Base-by-base conservation (phyloP, 2,797 vertebrate genomes). In the Pelobates cultripes region DNA sequence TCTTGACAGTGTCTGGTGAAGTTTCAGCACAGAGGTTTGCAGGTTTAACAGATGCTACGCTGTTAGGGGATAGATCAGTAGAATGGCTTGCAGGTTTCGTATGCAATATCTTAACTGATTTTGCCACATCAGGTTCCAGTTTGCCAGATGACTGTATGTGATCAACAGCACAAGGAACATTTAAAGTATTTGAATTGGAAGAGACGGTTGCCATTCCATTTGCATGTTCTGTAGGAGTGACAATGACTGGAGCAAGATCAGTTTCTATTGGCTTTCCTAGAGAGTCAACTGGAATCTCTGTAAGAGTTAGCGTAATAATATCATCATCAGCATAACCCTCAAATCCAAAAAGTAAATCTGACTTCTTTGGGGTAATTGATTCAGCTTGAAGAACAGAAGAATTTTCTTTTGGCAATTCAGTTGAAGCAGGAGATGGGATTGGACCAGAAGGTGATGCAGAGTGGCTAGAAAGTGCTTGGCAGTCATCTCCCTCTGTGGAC, bases 221-320 rank as follows among this genome's bases (percentile, higher is more conserved):
- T 10, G 45, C 5, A 5, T 10, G 45, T 5, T 47, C 5, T 43
- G 47, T 15, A 12, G 40, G 55, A 14, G 28, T 13, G 10, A 15
- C 67, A 55, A 13, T 41, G 74, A 53, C 86, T 55, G 85, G 43
- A 70, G 60, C 53, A 79, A 8, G 41, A n/a, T 45, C 70, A 0
- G 82, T 87, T 42, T 63, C 80, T 63, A 85, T 12, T 0, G 43
- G 86, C 68, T 87, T 85, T 72, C 43, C 85, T 67, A 89, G 86
- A 0, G 82, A 71, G 70, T 90, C 89, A 8, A 70, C 64, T 0
- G 88, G 88, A 47, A 93, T 28, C 80, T 94, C 94, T 83, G 94
- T 90, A 73, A 95, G 86, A 0, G 93, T 94, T 82, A 96, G 90
- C 0, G 94, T 94, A 69, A 96, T 75, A 41, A 94, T 88, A 88